Conservation (phyloP, 2,797 vertebrate species). For the Distichodus sexfasciatus region DNA sequence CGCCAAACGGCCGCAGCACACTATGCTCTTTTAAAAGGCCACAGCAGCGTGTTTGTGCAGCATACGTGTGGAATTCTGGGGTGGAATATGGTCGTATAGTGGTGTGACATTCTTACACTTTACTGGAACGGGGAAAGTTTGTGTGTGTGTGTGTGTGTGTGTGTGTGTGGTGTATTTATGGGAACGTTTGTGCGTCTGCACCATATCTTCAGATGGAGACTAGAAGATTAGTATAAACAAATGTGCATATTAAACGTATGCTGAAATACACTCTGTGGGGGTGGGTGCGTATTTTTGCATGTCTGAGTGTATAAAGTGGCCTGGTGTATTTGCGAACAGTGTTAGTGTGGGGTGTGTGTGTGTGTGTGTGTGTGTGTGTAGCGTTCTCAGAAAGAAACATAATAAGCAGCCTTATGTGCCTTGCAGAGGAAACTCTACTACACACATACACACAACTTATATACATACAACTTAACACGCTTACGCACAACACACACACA, state of each 20-base stretch:
- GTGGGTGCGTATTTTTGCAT: constrained; percentile 1
- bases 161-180: neutral
- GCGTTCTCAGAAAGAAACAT: constrained; percentile 30
- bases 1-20: neutral
- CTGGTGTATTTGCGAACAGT: constrained; percentile 38
- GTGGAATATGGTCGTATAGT: neutral
- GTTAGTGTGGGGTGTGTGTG: constrained; percentile 52
- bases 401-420: constrained; percentile 41
- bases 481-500: neutral
- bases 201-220: too few species aligned
- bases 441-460: neutral
- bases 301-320: constrained; percentile 15
- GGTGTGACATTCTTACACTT: constrained; percentile 18
- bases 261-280: too few species aligned
- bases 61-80: constrained; percentile 2
- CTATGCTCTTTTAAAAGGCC: neutral
- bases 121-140: neutral
- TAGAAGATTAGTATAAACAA: too few species aligned
- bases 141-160: neutral
- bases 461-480: too few species aligned
- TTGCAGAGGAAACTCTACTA: neutral
- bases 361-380: too few species aligned
- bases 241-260: too few species aligned
- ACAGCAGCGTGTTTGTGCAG: neutral
- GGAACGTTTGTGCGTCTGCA: neutral